phyloP scores from a whole-genome alignment of 2,888 invertebrate species.

The Agrotis segetum region DNA sequence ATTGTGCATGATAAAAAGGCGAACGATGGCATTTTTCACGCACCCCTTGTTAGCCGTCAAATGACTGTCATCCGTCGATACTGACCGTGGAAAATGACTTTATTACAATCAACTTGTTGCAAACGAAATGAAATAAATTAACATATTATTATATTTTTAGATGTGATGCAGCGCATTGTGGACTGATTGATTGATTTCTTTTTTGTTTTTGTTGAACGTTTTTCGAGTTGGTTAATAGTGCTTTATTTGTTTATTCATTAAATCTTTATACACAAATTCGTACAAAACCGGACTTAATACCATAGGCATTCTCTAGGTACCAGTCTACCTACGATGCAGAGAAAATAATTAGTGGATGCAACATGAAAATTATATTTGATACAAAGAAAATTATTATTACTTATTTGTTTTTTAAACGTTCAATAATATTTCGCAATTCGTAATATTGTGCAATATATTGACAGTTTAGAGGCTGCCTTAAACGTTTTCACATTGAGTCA shows the following conservation, averaged over 20 bases:
- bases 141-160: conserved; percentile 24
- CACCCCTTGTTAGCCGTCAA: conserved; percentile 69
- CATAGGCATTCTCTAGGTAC: no score
- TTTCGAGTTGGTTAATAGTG: background rate
- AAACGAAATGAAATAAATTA: conserved; percentile 69
- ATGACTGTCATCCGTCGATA: conserved; percentile 73
- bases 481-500: conserved; percentile 11
- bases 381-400: no score
- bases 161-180: conserved; percentile 7
- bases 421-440: no score
- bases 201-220: conserved; percentile 11
- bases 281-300: no score
- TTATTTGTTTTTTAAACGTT: no score
- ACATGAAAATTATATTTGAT: no score
- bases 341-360: no score
- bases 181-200: conserved; percentile 11
- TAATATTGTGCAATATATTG: no score
- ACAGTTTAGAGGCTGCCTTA: no score
- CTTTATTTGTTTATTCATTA: no score
- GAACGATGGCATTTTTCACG: conserved; percentile 60
- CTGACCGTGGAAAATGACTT: conserved; percentile 73
- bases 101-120: conserved; percentile 84
- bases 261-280: no score
- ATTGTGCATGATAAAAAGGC: conserved; percentile 72
- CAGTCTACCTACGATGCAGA: no score